Conservation (phyloP, 2,113 vertebrate genomes). For the Chlamydotis undulata region DNA sequence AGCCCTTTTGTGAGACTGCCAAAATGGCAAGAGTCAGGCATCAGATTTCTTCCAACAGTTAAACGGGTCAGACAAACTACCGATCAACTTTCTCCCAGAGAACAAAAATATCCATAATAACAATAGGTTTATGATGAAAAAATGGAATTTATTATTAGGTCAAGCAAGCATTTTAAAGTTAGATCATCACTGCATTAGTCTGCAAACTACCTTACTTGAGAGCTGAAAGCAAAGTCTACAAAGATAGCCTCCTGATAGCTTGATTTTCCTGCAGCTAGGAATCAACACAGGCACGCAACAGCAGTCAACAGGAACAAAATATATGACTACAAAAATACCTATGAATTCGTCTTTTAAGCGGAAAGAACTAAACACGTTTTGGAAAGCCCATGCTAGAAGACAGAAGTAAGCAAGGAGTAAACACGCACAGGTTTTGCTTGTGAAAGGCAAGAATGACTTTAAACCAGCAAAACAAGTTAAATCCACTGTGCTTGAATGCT, state of each 20-base stretch:
- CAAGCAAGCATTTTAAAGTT: neutral
- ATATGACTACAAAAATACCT: neutral
- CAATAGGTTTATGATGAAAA: neutral
- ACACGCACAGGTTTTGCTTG: neutral
- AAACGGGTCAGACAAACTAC: slow-evolving; percentile 29
- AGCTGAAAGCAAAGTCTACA: neutral
- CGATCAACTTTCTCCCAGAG: neutral
- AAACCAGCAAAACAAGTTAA: neutral
- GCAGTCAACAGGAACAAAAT: neutral
- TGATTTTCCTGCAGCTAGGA: neutral
- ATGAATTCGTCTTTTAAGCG: neutral
- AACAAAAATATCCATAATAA: neutral
- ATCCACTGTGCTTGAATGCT: neutral
- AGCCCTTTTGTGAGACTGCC: slow-evolving; percentile 12
- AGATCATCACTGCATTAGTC: neutral
- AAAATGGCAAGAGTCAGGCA: slow-evolving; percentile 10
- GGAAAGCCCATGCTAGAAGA: neutral
- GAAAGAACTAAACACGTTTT: neutral
- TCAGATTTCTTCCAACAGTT: slow-evolving; percentile 43
- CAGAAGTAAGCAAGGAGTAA: neutral
- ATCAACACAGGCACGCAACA: neutral
- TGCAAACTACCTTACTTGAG: neutral
- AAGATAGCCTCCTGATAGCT: neutral
- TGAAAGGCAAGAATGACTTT: neutral
- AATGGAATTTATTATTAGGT: neutral